These are phyloP conservation scores for Esox niger DNA, from an alignment of 2,113 vertebrate species.

Conservation along the genomic window DNA sequence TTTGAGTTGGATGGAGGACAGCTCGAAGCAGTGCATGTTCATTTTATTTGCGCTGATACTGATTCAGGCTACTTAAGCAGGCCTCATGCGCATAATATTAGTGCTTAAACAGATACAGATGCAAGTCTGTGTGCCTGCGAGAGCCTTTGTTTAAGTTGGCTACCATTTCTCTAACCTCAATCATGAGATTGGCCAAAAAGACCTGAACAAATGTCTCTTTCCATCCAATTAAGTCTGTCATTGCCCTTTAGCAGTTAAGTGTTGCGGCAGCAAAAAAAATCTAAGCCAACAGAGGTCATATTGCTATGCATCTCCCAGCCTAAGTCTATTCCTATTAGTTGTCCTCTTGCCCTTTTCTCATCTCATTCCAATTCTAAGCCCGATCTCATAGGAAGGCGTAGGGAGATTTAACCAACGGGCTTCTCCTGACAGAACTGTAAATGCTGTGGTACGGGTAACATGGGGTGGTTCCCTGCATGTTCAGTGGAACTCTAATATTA, in stretches of 20 bases:
- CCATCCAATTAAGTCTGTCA: conserved; percentile 57
- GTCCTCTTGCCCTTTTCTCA: conserved; percentile 33
- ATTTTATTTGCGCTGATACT: conserved; percentile 41
- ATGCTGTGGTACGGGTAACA: conserved; percentile 55
- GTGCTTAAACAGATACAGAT: conserved; percentile 51
- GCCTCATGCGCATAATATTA: conserved; percentile 37
- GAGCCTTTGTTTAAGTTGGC: conserved; percentile 41
- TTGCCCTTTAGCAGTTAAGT: conserved; percentile 59
- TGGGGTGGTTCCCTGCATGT: conserved; percentile 43
- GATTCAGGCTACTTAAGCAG: conserved; percentile 33
- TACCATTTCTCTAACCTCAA: conserved; percentile 45
- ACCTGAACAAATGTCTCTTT: conserved; percentile 51
- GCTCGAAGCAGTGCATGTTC: conserved; percentile 35
- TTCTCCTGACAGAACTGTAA: conserved; percentile 54
- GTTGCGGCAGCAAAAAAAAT: conserved; percentile 51
- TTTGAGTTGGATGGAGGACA: conserved; percentile 32
- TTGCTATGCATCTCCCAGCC: conserved; percentile 39
- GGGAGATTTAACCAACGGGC: conserved; percentile 39
- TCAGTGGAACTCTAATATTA: conserved; percentile 44
- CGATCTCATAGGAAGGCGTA: conserved; percentile 50
- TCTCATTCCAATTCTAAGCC: conserved; percentile 45
- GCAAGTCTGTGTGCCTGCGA: conserved; percentile 16
- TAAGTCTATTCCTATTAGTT: conserved; percentile 40
- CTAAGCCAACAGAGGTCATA: conserved; percentile 53
- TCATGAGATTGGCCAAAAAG: conserved; percentile 39